Evolutionary conservation across 2,888 invertebrate species (phyloP), one percentile per base, ranked within the genome.

Genomic region (Pachymerium ferrugineum): DNA sequence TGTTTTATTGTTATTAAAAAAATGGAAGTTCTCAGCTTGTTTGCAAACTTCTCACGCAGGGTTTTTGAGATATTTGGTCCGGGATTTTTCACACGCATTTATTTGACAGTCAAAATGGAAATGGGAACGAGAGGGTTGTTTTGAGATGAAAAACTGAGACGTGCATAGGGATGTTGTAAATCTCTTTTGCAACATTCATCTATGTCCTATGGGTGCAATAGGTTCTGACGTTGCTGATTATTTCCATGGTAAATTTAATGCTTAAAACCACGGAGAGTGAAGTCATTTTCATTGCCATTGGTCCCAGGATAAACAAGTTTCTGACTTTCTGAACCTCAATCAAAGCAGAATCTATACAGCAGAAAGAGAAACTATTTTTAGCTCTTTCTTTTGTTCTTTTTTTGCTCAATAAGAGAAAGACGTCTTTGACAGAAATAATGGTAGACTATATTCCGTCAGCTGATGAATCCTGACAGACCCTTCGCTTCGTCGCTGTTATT

Each of bases 81-180:
- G 62, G 12, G 62, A 62, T 62, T 62, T 62, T 62, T 62, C 62
- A 62, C 62, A 3, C 14, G 28, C 62, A 28, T 62, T 62, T 62
- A 62, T 62, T 62, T 62, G 62, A 62, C 62, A 62, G 62, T 62
- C 62, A 62, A 62, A 62, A 62, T 62, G 28, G 62, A 62, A 62
- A 62, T 62, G 62, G 62, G 62, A 62, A 62, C 28, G 47, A 47
- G 47, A 47, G 47, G 47, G 19, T 47, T 47, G 47, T 47, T 47
- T 47, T 47, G 25, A 62, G 25, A 25, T 62, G 62, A 62, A 62
- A 62, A 62, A 62, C 25, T 62, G 62, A 62, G 28, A 62, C 62
- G 62, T 62, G 62, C 62, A 28, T n/a, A 28, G 62, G 62, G 62
- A 62, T 28, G 62, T 62, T 62, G 62, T 62, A 62, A 62, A 62